Percentiles rank a stretch among this genome's conserved stretches.
phyloP scores from a whole-genome alignment of 2,797 vertebrate species.

The Muscicapa striata region DNA sequence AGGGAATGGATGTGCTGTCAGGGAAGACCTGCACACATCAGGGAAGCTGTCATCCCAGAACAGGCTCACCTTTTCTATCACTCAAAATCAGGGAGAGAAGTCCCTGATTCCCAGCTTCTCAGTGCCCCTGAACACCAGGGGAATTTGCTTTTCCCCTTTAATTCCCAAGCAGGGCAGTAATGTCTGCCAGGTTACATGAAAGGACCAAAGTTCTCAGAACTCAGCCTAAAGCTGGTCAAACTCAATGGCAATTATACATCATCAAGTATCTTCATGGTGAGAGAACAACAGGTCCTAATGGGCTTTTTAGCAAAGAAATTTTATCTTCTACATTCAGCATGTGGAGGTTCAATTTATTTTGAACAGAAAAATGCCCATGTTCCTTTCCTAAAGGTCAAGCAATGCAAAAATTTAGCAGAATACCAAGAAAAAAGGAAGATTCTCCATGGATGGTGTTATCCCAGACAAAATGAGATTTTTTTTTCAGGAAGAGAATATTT shows the following conservation, averaged over 20 bases:
- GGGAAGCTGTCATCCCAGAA: background rate
- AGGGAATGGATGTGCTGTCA: accelerated
- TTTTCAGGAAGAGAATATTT: background rate
- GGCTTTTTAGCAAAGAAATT: background rate
- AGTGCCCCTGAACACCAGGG: too few species aligned
- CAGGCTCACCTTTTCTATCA: background rate
- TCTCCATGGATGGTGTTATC: background rate
- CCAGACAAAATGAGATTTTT: background rate
- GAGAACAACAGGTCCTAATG: background rate
- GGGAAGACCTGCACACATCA: background rate
- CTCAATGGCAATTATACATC: background rate
- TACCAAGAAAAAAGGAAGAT: background rate
- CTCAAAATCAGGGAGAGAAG: background rate
- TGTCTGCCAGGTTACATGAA: background rate
- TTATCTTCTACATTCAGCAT: background rate
- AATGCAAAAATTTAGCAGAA: background rate
- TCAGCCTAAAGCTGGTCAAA: background rate
- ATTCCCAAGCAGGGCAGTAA: background rate
- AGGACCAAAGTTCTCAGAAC: background rate
- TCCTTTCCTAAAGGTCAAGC: background rate
- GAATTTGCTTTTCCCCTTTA: background rate
- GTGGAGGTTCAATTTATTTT: background rate
- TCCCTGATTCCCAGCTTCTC: background rate
- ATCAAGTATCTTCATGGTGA: background rate
- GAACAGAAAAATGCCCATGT: background rate